phyloP scores from a whole-genome alignment of 2,797 vertebrate genomes.

The Acanthis flammea region DNA sequence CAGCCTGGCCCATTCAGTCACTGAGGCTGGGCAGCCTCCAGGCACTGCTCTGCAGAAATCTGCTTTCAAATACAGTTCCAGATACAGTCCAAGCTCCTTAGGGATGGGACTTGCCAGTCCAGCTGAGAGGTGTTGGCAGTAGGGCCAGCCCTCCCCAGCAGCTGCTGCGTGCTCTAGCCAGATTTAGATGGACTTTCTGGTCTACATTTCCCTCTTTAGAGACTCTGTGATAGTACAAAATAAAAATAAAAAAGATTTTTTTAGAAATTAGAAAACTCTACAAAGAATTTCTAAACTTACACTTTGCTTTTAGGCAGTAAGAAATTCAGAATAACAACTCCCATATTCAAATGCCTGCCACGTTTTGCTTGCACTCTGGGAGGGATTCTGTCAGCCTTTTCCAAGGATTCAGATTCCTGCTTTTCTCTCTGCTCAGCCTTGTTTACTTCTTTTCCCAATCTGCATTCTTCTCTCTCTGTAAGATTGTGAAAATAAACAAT shows the following conservation, averaged over 20 bases:
- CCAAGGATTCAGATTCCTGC: neutral
- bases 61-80: neutral
- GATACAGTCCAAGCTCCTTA: neutral
- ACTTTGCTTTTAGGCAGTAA: neutral
- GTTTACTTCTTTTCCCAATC: conserved; percentile 7
- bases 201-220: neutral
- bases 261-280: neutral
- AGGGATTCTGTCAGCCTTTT: neutral
- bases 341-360: neutral
- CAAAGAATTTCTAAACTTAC: neutral
- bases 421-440: neutral
- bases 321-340: neutral
- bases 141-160: neutral
- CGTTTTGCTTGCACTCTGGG: neutral
- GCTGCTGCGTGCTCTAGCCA: neutral
- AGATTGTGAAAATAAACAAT: neutral
- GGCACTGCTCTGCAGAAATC: neutral
- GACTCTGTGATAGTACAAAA: neutral
- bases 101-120: neutral
- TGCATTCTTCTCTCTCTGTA: neutral
- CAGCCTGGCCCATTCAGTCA: neutral
- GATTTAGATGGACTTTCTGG: neutral
- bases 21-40: neutral
- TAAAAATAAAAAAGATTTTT: neutral
- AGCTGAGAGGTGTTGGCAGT: neutral